Evolutionary conservation across 2,113 vertebrate genomes (phyloP), one percentile per base, ranked within the genome.

Genomic region (Galeopterus variegatus): DNA sequence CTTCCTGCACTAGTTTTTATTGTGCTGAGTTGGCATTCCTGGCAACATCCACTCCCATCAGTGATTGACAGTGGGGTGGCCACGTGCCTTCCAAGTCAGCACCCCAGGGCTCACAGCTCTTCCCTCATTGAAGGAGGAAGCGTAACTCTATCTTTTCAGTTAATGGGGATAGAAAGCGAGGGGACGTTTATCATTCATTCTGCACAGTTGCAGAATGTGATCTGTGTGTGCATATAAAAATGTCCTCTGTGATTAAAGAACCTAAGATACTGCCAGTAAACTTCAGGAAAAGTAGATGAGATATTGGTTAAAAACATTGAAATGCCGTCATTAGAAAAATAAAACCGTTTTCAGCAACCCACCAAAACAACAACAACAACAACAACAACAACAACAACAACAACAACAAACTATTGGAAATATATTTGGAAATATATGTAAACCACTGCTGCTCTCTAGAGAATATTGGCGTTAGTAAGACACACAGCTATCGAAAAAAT

Each of bases 141-240:
- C 80, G 84, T 77, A 97, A 95, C 83, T 90, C 48, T 96, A 90
- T 70, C 90, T 96, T 52, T 62, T 24, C 92, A 75, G 87, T 89
- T 95, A 94, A 96, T 88, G 76, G 92, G 41, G 77, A 81, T 41
- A 79, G 60, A 72, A 82, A 52, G 4, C 10, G 11, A 0, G 0
- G 5, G 23, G 31, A 26, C 50, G 41, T 81, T 50, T 50, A 36
- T 26, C 31, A 79, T 41, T 69, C 1, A 2, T n/a, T 95, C 21
- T 94, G 67, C 45, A 70, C 75, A 52, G 2, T 15, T 88, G n/a
- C 23, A 76, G 92, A 89, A 95, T 24, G 17, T n/a, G 94, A 96
- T 93, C 92, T 21, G 0, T 19, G 14, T 26, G 41, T 56, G 28
- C 5, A 0, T 17, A 1, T 89, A 75, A 64, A 64, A 79, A 45